A percentile compares a stretch with the other conserved stretches of the same genome.
These are phyloP conservation scores for Eurytemora carolleeae DNA, from an alignment of 1,140 invertebrate genomes.

Conservation along the genomic window DNA sequence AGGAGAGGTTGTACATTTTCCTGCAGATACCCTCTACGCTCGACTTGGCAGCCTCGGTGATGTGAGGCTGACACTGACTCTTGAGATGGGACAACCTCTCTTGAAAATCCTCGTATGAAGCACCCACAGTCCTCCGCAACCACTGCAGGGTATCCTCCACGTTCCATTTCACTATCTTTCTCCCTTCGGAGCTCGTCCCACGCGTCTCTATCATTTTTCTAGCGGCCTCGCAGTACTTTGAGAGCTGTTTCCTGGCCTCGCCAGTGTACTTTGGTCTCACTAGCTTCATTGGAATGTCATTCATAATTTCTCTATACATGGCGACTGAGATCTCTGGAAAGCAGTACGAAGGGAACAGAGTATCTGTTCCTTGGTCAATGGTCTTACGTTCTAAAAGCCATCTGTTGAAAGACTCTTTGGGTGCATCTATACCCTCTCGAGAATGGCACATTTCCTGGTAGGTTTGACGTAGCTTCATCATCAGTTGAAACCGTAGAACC, in stretches of 20 bases:
- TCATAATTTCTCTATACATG: constrained; percentile 96
- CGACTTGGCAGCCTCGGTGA: constrained; percentile 74
- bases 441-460: constrained; percentile 87
- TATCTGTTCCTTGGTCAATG: constrained; percentile 52
- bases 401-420: constrained; percentile 83
- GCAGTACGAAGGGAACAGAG: constrained; percentile 71
- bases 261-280: constrained; percentile 81
- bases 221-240: constrained; percentile 82
- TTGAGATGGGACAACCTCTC: constrained; percentile 36
- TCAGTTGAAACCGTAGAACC: constrained; percentile 49
- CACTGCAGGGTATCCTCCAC: constrained; percentile 91
- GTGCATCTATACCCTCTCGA: constrained; percentile 60
- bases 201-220: constrained; percentile 83
- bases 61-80: constrained; percentile 79
- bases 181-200: constrained; percentile 70
- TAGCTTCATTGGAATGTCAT: constrained; percentile 90
- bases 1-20: constrained; percentile 79
- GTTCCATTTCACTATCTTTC: constrained; percentile 96
- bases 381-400: constrained; percentile 91
- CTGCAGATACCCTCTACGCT: constrained; percentile 87
- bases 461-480: constrained; percentile 61
- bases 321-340: constrained; percentile 74
- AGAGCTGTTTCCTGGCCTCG: constrained; percentile 86
- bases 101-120: constrained; percentile 86
- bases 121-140: constrained; percentile 76